Base-by-base conservation (phyloP, 2,797 vertebrate genomes). In the Sebastes oblongus region DNA sequence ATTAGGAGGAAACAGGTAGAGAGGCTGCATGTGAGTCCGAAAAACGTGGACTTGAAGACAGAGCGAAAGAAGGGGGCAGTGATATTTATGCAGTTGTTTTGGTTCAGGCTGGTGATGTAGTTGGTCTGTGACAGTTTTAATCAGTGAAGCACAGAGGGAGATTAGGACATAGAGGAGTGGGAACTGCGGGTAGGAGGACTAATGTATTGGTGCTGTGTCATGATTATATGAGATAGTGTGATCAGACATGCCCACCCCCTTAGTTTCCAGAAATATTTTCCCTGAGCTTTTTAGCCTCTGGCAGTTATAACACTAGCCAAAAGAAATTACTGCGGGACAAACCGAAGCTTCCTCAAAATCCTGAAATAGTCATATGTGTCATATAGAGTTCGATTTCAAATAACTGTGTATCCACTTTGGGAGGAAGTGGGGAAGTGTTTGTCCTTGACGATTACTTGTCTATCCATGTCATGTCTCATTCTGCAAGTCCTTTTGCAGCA, bases 201-300 rank as follows among this genome's bases (percentile, higher is more conserved):
- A 46, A 79, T 89, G 69, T 61, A 72, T 66, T 78, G 72, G 59
- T 82, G 60, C 70, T 81, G 65, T 80, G 50, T 89, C 72, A 62
- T 85, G 78, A 86, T 87, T 64, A 61, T 39, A 54, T 60, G 77
- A 78, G 64, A 75, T 83, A 64, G 64, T 84, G 66, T 59, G 66
- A 86, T 89, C 78, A 79, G 81, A 88, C 83, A 85, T 85, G 76
- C 75, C 56, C 84, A 77, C 86, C 81, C 50, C 22, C 79, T 64
- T 69, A 36, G 6, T 83, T 88, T 85, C 69, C 60, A 42, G 42
- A 86, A 82, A 90, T 85, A 84, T 78, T 60, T 72, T 77, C 60
- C 46, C 46, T 75, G 66, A 81, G 81, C 74, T 78, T 86, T 87
- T 71, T 24, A 64, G 65, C 72, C 54, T 54, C 9, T 71, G 72